Base-by-base conservation (phyloP, 2,797 vertebrate genomes). In the Babyrousa celebensis region DNA sequence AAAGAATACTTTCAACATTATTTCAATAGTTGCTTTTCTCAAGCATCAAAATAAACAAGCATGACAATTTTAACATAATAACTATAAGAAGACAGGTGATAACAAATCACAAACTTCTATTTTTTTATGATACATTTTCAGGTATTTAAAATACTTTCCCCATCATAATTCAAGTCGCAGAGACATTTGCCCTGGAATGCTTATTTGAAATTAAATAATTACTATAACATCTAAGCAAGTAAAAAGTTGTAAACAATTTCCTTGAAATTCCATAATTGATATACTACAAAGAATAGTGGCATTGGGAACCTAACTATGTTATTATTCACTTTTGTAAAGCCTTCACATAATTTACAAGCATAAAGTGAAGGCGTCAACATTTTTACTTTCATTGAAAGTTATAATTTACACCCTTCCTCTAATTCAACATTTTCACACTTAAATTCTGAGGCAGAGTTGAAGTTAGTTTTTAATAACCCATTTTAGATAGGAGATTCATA, bases 361-460 rank as follows among this genome's bases (percentile, higher is more conserved):
- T 87, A 92, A 95, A 95, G 94, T 85, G 21, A 96, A 96, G 18
- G 10, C 14, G 56, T 86, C 16, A 25, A 58, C 89, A 94, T 85
- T 94, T 89, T 89, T 82, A 72, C 74, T 93, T 95, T 91, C 56
- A 86, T 36, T 43, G 11, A 21, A 84, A 29, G 18, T 89, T 85
- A 56, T 70, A 95, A 90, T 54, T 82, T 84, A 91, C 54, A 17
- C 23, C 52, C 36, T 91, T 89, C 43, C 10, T 94, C 54, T 78
- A 94, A 85, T 91, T 96, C 48, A 89, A 68, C n/a, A 86, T 85
- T 92, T 91, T 94, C 62, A 92, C 60, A 88, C 12, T 71, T 93
- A 83, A 91, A 93, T 91, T 83, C 52, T 97, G 92, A 94, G 78
- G 56, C 21, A 75, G 48, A 79, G 6, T 16, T 82, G 27, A 78